phyloP scores from a whole-genome alignment of 2,888 invertebrate genomes.

The Cyclophora punctaria region DNA sequence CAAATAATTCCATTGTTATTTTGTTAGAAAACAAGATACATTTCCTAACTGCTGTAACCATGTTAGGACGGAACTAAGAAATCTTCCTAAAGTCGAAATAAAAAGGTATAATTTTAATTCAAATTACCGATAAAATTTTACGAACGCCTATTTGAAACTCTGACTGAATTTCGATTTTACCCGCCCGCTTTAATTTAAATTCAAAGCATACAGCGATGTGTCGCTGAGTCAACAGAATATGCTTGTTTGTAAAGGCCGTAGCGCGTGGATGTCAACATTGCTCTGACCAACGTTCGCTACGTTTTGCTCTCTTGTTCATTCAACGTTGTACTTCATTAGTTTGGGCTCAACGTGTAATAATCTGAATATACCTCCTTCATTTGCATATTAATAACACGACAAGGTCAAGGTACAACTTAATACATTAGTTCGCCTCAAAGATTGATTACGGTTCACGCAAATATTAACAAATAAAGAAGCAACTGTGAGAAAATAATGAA shows the following conservation, averaged over 20 bases:
- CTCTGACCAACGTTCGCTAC: slow-evolving; percentile 25
- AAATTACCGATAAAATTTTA: slow-evolving; percentile 39
- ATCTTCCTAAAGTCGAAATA: not conserved
- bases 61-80: too few species aligned
- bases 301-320: slow-evolving; percentile 26
- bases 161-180: slow-evolving; percentile 46
- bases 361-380: not conserved
- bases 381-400: not conserved
- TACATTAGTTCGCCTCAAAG: too few species aligned
- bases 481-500: not conserved
- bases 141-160: slow-evolving; percentile 41
- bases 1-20: too few species aligned
- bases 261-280: slow-evolving; percentile 46
- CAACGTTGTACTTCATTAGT: slow-evolving; percentile 9
- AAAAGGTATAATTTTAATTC: slow-evolving; percentile 10
- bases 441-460: too few species aligned
- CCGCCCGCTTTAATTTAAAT: slow-evolving; percentile 56
- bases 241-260: slow-evolving; percentile 52
- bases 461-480: too few species aligned
- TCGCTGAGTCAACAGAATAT: slow-evolving; percentile 58
- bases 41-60: too few species aligned
- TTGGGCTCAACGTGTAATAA: not conserved
- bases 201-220: slow-evolving; percentile 59
- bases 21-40: too few species aligned
- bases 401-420: too few species aligned